Conservation (phyloP, 2,888 invertebrate genomes). For the Cancer borealis region DNA sequence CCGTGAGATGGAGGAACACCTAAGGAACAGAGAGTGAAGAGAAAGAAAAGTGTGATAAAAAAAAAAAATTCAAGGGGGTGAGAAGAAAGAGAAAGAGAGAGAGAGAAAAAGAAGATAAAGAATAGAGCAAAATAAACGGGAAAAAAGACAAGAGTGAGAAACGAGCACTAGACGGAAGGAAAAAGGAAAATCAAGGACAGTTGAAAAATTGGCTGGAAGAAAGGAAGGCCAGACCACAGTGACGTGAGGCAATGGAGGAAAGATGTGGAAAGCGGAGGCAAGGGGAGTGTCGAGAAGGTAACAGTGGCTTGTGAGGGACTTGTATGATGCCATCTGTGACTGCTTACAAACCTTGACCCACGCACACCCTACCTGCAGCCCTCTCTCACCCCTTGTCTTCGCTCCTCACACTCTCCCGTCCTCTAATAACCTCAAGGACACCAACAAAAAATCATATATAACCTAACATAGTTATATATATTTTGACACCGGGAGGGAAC, state of each 20-base stretch:
- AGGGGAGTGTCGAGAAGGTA: neutral
- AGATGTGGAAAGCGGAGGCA: neutral
- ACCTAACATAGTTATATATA: neutral
- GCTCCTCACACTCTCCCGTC: neutral
- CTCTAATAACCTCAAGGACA: neutral
- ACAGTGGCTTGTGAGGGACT: neutral
- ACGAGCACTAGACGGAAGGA: neutral
- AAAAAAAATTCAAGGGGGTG: neutral
- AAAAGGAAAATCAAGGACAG: neutral
- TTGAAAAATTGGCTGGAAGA: neutral
- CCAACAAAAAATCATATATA: neutral
- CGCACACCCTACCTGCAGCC: neutral
- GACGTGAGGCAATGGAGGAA: neutral
- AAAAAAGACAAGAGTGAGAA: neutral
- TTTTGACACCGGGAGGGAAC: neutral
- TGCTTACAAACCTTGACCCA: neutral
- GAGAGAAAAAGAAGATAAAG: neutral
- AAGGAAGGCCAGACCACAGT: neutral
- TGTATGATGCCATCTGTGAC: neutral
- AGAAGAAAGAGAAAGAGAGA: neutral
- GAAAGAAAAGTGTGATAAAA: neutral
- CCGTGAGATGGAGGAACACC: neutral
- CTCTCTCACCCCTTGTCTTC: neutral
- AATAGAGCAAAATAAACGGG: neutral
- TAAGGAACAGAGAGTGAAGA: neutral